phyloP scores from a whole-genome alignment of 2,888 invertebrate genomes.

The Temnothorax ravouxi region DNA sequence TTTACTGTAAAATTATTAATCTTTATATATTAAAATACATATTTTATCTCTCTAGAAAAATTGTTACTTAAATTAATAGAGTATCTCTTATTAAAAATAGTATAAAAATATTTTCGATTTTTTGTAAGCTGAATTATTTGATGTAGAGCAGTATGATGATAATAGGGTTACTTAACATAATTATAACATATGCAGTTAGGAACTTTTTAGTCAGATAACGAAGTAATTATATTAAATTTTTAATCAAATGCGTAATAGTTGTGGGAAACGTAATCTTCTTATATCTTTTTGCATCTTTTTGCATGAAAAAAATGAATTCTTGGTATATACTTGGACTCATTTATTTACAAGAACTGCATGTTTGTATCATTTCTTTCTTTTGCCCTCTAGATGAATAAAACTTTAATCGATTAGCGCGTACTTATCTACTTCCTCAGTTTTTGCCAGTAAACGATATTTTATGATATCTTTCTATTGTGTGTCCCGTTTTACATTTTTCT shows the following conservation, averaged over 20 bases:
- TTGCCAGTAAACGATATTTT: not conserved
- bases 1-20: not conserved
- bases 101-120: not conserved
- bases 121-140: not conserved
- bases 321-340: not conserved
- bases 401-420: not conserved
- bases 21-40: not conserved
- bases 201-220: not conserved
- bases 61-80: not conserved
- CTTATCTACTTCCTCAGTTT: not conserved
- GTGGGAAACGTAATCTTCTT: not conserved
- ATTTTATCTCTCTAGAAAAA: not conserved
- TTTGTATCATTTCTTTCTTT: not conserved
- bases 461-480: not conserved
- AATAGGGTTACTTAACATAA: not conserved
- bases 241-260: not conserved
- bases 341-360: not conserved
- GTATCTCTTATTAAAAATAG: not conserved
- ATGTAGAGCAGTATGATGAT: not conserved
- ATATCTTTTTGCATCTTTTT: not conserved
- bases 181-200: not conserved
- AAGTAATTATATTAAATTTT: not conserved
- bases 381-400: not conserved
- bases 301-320: not conserved
- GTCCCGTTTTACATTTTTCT: conserved; percentile 19